Percentiles rank a stretch among this genome's conserved stretches.
Conservation (phyloP, 2,797 vertebrate genomes). For the Ficedula albicollis region DNA sequence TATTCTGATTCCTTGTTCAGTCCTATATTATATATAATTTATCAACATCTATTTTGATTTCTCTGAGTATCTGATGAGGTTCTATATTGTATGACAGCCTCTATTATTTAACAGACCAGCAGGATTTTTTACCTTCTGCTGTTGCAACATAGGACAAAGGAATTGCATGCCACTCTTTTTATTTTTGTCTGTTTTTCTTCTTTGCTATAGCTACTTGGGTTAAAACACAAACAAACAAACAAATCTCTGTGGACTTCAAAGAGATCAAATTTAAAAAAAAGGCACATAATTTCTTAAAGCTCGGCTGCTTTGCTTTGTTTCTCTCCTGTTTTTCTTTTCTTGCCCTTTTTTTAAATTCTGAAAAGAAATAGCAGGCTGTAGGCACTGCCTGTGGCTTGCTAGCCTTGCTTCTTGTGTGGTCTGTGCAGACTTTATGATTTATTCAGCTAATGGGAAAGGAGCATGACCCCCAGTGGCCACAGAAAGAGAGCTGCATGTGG, state of each 20-base stretch:
- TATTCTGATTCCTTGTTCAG: slow-evolving; percentile 47
- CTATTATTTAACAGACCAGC: slow-evolving; percentile 51
- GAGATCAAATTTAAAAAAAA: slow-evolving; percentile 58
- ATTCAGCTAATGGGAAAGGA: slow-evolving; percentile 99
- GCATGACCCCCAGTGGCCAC: slow-evolving; percentile 99
- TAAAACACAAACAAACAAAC: slow-evolving; percentile 70
- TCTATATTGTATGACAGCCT: slow-evolving; percentile 62
- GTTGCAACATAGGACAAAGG: slow-evolving; percentile 57
- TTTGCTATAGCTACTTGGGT: slow-evolving; percentile 62
- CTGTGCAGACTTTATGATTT: slow-evolving; percentile 99
- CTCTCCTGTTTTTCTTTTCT: slow-evolving; percentile 59
- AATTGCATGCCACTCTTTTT: slow-evolving; percentile 18
- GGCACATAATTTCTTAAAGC: slow-evolving; percentile 71
- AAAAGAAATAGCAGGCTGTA: slow-evolving; percentile 90
- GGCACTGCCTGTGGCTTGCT: slow-evolving; percentile 85
- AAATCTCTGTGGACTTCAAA: slow-evolving; percentile 63
- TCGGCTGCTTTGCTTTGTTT: slow-evolving; percentile 73
- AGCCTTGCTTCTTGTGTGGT: slow-evolving; percentile 97
- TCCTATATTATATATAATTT: background rate
- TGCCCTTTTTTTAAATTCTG: slow-evolving; percentile 56
- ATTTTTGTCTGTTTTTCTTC: slow-evolving; percentile 67
- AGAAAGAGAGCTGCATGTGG: slow-evolving; percentile 99
- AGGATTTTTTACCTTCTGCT: slow-evolving; percentile 46
- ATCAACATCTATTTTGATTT: slow-evolving; percentile 47
- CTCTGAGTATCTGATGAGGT: slow-evolving; percentile 67